Evolutionary conservation across 2,797 vertebrate species (phyloP).

Genomic region (Pseudotriccus pelzelni): DNA sequence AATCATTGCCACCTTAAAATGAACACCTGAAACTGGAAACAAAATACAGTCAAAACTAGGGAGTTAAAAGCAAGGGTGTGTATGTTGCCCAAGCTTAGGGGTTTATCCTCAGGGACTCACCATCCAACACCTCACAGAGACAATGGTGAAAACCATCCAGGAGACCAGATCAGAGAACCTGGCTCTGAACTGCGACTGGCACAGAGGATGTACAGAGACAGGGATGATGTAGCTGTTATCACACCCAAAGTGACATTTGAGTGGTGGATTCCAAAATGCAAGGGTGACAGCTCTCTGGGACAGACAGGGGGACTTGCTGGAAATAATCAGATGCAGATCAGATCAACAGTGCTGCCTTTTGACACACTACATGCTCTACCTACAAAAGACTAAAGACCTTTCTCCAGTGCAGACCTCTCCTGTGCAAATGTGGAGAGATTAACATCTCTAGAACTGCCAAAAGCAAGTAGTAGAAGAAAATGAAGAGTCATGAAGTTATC

Average conservation of each 20-base stretch:
- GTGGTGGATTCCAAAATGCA: background rate
- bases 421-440: constrained; percentile 24
- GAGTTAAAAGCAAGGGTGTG: background rate
- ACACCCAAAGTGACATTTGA: background rate
- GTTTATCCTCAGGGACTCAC: background rate
- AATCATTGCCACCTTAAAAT: background rate
- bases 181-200: background rate
- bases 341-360: background rate
- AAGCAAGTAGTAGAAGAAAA: constrained; percentile 24
- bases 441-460: constrained; percentile 49
- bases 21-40: background rate
- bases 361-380: too few relatives aligned
- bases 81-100: background rate
- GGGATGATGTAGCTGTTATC: background rate
- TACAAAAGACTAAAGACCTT: too few relatives aligned
- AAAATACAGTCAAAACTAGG: background rate
- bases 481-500: constrained; percentile 62
- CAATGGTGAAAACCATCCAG: background rate
- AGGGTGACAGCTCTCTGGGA: background rate
- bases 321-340: background rate
- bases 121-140: background rate
- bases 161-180: background rate
- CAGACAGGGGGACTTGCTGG: background rate
- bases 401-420: background rate
- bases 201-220: background rate